Percentiles rank a stretch among this genome's conserved stretches.
These are phyloP conservation scores for Anoplopoma fimbria DNA, from an alignment of 2,113 vertebrate species.

Conservation along the genomic window DNA sequence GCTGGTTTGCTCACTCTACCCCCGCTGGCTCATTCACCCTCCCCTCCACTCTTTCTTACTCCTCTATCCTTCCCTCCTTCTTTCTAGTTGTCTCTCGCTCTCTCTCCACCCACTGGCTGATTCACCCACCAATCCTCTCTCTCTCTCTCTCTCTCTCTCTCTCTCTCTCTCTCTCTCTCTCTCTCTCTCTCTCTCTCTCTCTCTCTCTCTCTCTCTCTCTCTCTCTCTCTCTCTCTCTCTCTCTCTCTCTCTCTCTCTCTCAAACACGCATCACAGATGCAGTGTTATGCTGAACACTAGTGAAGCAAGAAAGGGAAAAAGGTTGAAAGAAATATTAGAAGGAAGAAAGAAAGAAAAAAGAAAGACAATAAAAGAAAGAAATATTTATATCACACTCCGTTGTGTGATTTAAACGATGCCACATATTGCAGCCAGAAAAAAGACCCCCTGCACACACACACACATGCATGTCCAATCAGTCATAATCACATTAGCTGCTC, in stretches of 20 bases:
- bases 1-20: constrained; percentile 65
- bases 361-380: background rate
- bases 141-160: constrained; percentile 28
- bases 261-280: constrained; percentile 57
- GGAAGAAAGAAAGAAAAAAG: background rate
- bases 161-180: constrained; percentile 52
- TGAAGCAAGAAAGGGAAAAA: background rate
- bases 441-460: constrained; percentile 20
- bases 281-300: constrained; percentile 55
- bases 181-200: constrained; percentile 34
- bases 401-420: constrained; percentile 25
- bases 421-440: constrained; percentile 33
- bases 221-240: constrained; percentile 46
- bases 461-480: constrained; percentile 39
- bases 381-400: background rate
- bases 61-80: constrained; percentile 50
- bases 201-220: constrained; percentile 36
- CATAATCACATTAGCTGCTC: constrained; percentile 62
- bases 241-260: constrained; percentile 15
- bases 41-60: constrained; percentile 63
- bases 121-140: constrained; percentile 48
- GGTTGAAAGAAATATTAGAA: background rate
- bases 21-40: constrained; percentile 72
- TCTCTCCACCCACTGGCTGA: constrained; percentile 73
- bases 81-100: constrained; percentile 55